phyloP scores from a whole-genome alignment of 2,888 invertebrate genomes.

The Camponotus fellah region DNA sequence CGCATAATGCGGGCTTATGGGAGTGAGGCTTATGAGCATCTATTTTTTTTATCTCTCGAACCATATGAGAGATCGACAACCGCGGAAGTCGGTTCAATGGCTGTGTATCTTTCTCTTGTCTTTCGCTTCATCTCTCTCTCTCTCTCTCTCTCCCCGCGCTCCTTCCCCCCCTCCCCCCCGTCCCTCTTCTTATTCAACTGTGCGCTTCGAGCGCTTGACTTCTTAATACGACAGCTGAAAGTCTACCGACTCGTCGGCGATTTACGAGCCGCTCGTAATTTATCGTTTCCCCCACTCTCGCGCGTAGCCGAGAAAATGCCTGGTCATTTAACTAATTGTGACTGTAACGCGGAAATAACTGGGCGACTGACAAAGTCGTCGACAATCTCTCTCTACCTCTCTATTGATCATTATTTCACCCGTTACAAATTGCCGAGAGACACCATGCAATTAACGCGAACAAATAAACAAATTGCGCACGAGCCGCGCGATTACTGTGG shows the following conservation, averaged over 20 bases:
- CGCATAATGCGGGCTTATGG: slow-evolving; percentile 33
- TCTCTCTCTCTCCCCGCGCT: neutral
- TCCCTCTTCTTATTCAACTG: slow-evolving; percentile 15
- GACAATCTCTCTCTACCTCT: neutral
- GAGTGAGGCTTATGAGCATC: neutral
- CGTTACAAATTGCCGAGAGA: slow-evolving; percentile 47
- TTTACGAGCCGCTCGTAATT: slow-evolving; percentile 57
- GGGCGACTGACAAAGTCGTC: slow-evolving; percentile 41
- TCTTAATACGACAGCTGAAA: slow-evolving; percentile 61
- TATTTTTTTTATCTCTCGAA: neutral
- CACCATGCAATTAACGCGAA: slow-evolving; percentile 39
- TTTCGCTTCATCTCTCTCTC: neutral
- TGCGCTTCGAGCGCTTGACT: slow-evolving; percentile 42
- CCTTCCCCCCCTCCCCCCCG: neutral
- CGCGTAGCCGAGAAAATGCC: slow-evolving; percentile 24
- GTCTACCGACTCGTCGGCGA: slow-evolving; percentile 48
- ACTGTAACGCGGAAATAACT: slow-evolving; percentile 46
- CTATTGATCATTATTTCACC: slow-evolving; percentile 36
- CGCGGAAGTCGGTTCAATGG: slow-evolving; percentile 24
- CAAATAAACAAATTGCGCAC: slow-evolving; percentile 48
- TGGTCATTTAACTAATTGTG: slow-evolving; percentile 55
- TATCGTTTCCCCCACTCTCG: slow-evolving; percentile 41
- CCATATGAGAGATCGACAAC: slow-evolving; percentile 36
- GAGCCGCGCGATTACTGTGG: slow-evolving; percentile 24
- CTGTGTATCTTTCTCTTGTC: slow-evolving; percentile 33